Evolutionary conservation across 1,140 invertebrate species (phyloP).

Genomic region (Drosophila carrolli): DNA sequence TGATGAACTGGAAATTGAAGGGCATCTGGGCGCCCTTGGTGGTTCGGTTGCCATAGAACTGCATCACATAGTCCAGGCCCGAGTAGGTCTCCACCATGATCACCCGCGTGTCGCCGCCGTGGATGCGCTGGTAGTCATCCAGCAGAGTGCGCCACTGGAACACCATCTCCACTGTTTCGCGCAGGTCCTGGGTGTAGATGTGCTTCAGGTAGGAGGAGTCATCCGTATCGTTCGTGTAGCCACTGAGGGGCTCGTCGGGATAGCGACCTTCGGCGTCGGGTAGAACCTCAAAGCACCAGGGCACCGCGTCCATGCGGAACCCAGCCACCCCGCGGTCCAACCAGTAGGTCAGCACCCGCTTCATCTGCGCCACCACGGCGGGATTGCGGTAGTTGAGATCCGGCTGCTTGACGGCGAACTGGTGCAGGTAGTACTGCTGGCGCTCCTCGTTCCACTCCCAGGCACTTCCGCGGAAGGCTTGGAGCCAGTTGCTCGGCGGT

Average conservation of each 20-base stretch:
- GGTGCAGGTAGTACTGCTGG: conserved; percentile 89
- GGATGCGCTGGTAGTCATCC: conserved; percentile 85
- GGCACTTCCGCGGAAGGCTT: conserved; percentile 86
- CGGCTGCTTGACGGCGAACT: conserved; percentile 87
- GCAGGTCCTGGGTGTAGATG: conserved; percentile 87
- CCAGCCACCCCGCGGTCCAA: conserved; percentile 90
- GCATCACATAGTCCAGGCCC: conserved; percentile 84
- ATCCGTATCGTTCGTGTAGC: conserved; percentile 81
- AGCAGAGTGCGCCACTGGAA: conserved; percentile 87
- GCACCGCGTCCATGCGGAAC: conserved; percentile 89
- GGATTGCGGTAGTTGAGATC: conserved; percentile 90
- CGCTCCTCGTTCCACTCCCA: conserved; percentile 88
- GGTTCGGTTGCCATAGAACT: conserved; percentile 87
- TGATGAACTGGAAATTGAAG: conserved; percentile 87
- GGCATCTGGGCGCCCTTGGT: conserved; percentile 86
- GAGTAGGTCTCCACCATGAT: conserved; percentile 90
- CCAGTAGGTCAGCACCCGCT: conserved; percentile 90
- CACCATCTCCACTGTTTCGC: conserved; percentile 87
- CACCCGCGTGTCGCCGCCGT: conserved; percentile 86
- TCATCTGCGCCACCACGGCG: conserved; percentile 88
- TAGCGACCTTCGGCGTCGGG: conserved; percentile 84
- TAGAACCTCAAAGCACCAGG: conserved; percentile 86
- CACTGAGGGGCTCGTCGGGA: conserved; percentile 87
- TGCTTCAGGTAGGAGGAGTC: conserved; percentile 87
- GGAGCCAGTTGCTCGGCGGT: conserved; percentile 89